Conservation (phyloP, 1,140 invertebrate genomes). For the Andricus grossulariae region DNA sequence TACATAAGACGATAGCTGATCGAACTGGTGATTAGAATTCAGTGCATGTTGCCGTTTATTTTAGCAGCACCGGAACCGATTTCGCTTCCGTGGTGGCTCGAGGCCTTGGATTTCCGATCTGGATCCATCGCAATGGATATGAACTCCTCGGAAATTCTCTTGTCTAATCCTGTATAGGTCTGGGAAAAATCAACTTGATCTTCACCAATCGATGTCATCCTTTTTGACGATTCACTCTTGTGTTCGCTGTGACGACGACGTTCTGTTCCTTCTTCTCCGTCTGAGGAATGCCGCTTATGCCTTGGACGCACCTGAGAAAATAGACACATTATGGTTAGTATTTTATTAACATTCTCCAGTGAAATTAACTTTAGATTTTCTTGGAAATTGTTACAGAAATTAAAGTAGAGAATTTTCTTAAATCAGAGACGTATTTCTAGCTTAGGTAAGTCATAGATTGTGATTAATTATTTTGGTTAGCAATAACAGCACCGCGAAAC, state of each 20-base stretch:
- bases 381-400: too few species aligned
- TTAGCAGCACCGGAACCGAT: conserved; percentile 47
- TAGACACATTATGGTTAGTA: background rate
- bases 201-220: conserved; percentile 65
- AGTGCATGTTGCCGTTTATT: conserved; percentile 10
- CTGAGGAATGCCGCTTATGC: background rate
- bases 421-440: too few species aligned
- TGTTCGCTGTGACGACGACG: conserved; percentile 55
- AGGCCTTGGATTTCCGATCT: conserved; percentile 70
- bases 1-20: conserved; percentile 2
- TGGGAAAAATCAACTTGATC: conserved; percentile 73
- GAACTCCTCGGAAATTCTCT: conserved; percentile 78
- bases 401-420: too few species aligned
- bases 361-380: too few species aligned
- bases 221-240: conserved; percentile 60
- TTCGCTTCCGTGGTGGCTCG: conserved; percentile 70
- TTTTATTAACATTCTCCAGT: background rate
- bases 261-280: conserved; percentile 62
- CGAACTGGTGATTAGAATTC: conserved; percentile 1
- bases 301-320: conserved; percentile 44
- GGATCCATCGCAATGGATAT: conserved; percentile 77
- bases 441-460: too few species aligned
- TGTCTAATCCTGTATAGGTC: conserved; percentile 79
- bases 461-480: too few species aligned
- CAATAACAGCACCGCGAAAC: background rate